A percentile compares a stretch with the other conserved stretches of the same genome.
Conservation (phyloP, 2,888 invertebrate genomes). For the Poecilobothrus nobilitatus region DNA sequence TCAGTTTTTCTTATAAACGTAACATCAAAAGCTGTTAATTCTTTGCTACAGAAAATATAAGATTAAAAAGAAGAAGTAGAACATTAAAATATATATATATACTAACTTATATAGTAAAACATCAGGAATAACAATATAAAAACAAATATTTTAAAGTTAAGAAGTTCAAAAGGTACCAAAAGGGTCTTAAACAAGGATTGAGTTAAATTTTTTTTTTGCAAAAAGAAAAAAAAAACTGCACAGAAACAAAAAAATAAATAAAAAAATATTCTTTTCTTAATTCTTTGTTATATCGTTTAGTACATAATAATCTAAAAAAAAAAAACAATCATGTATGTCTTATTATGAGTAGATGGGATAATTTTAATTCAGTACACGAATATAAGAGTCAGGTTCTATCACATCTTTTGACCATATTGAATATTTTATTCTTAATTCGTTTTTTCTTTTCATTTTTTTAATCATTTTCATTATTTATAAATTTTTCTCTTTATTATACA, state of each 20-base stretch:
- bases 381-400: not conserved
- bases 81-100: no score
- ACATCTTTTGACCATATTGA: not conserved
- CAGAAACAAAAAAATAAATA: no score
- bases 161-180: not conserved
- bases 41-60: no score
- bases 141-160: not conserved
- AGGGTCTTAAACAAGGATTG: not conserved
- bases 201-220: not conserved
- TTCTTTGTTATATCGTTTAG: not conserved
- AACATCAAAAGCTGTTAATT: no score
- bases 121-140: no score
- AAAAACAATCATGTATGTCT: not conserved
- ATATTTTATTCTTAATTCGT: not conserved
- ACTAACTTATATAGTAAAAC: no score
- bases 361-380: slow-evolving; percentile 2
- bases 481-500: not conserved
- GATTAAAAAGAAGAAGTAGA: no score
- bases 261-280: not conserved
- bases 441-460: not conserved
- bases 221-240: no score
- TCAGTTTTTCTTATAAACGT: no score
- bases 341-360: not conserved
- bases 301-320: not conserved
- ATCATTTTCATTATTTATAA: slow-evolving; percentile 1